A percentile compares a stretch with the other conserved stretches of the same genome.
Evolutionary conservation across 2,888 invertebrate genomes (phyloP).

Genomic region (Andrena marginata): DNA sequence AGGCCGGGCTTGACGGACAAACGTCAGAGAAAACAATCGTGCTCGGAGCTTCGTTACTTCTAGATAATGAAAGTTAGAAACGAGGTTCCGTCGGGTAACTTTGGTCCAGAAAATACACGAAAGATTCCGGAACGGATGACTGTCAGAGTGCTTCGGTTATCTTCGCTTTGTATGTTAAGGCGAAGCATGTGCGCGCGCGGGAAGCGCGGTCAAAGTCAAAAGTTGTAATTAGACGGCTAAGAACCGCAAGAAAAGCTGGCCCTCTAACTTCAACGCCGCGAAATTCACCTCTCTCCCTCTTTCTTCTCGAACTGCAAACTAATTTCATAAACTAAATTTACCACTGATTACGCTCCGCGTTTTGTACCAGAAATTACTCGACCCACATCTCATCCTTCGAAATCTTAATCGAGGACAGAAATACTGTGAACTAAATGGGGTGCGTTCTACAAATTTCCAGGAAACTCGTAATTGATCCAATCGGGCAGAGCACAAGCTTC

Average conservation of each 20-base stretch:
- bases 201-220: background rate
- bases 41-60: background rate
- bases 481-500: background rate
- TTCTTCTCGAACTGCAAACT: slow-evolving; percentile 1
- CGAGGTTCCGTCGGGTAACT: background rate
- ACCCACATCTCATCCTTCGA: background rate
- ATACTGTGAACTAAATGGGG: too few species aligned
- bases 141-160: background rate
- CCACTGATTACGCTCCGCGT: background rate
- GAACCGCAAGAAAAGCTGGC: slow-evolving; percentile 6
- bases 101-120: background rate
- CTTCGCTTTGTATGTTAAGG: background rate
- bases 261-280: background rate
- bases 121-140: background rate
- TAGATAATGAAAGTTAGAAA: background rate
- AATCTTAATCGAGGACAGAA: background rate
- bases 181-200: background rate
- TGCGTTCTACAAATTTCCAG: background rate
- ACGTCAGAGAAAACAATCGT: background rate
- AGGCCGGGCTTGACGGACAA: background rate
- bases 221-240: background rate
- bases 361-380: background rate
- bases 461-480: background rate
- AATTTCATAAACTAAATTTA: slow-evolving; percentile 12
- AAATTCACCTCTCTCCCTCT: background rate